These are phyloP conservation scores for Drymonia ruficornis DNA, from an alignment of 2,888 invertebrate genomes.

Conservation along the genomic window DNA sequence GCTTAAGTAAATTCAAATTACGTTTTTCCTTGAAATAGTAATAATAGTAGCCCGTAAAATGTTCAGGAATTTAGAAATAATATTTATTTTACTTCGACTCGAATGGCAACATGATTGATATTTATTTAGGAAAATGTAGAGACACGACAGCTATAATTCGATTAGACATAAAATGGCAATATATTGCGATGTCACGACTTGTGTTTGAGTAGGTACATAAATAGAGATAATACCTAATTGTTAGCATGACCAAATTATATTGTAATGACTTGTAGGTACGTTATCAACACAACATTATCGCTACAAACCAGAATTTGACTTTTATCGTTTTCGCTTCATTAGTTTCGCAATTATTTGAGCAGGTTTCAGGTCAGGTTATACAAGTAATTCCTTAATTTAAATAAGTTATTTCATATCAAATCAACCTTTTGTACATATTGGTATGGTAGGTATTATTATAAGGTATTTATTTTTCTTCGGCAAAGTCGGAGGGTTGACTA, in stretches of 20 bases:
- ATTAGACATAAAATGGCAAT: too few species aligned
- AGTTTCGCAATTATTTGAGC: not conserved
- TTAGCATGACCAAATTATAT: too few species aligned
- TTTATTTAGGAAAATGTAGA: too few species aligned
- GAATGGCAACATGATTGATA: not conserved
- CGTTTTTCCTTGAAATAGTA: conserved; percentile 52
- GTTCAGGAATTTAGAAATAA: not conserved
- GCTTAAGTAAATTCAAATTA: conserved; percentile 55
- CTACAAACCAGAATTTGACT: not conserved
- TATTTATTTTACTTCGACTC: not conserved
- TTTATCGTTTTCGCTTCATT: not conserved
- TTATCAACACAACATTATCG: not conserved
- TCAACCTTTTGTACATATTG: not conserved
- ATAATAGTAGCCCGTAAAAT: conserved; percentile 6
- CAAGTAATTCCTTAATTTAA: not conserved
- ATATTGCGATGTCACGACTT: too few species aligned
- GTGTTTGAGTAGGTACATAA: too few species aligned
- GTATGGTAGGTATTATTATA: too few species aligned
- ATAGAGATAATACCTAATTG: too few species aligned
- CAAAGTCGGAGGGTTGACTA: too few species aligned
- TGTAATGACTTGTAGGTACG: too few species aligned
- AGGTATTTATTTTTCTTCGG: too few species aligned
- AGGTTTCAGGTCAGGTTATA: not conserved
- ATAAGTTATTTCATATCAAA: too few species aligned
- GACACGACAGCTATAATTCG: too few species aligned